Evolutionary conservation across 2,797 vertebrate species (phyloP), one percentile per base, ranked within the genome.

Genomic region (Taeniopygia guttata): DNA sequence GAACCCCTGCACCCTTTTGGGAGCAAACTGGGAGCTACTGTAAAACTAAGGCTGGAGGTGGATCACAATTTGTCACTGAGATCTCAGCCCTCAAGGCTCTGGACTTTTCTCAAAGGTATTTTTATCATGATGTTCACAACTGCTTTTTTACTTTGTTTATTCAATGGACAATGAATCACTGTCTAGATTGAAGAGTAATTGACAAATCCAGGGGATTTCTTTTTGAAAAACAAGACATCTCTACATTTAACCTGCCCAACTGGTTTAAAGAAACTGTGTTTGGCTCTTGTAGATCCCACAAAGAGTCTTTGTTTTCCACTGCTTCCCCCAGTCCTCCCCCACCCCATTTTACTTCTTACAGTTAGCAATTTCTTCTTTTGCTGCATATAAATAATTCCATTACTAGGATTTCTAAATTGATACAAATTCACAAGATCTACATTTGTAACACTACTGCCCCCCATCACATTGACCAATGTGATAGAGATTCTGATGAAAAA

Each of bases 291-390:
- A 60, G 29, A 62, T 51, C 5, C 13, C 55, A 96, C 95, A 96
- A 91, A 95, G 92, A 43, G 27, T 36, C 72, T 93, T 96, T 97
- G 81, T 96, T 72, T 69, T 13, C 42, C 72, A 66, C 16, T 29
- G 17, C 14, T 38, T 38, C 23, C 7, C 27, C 16, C 13, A 34
- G 0, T 51, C 40, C 22, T 59, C 13, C 29, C 8, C 10, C 45
- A n/a, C 3, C 6, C 36, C 8, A 8, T 73, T 82, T 87, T 84
- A 51, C 62, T 72, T 85, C 64, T 74, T 90, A 72, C 40, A 46
- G 62, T 74, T 77, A 27, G 32, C 51, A 86, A 48, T 81, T 80
- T 13, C 55, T 55, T 46, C 8, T 72, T 90, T 55, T 56, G 15
- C 40, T 68, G 22, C 16, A 36, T 10, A 6, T 48, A 62, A 92